Evolutionary conservation across 2,888 invertebrate genomes (phyloP), one percentile per base, ranked within the genome.

Genomic region (Cylindroiulus punctatus): DNA sequence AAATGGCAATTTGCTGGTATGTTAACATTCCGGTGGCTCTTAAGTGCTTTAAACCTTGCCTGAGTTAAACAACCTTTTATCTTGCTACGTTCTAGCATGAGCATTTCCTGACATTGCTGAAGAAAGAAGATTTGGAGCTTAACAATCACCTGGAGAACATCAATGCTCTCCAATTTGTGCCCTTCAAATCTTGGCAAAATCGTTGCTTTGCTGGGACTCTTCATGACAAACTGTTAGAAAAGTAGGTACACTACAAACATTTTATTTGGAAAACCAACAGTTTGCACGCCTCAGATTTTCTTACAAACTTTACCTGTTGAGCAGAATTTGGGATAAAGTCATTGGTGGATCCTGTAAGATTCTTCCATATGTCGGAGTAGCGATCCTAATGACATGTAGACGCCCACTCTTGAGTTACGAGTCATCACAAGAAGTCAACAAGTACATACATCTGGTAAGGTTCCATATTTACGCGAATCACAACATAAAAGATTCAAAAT

Each of bases 291-390:
- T 84, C 81, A 82, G 12, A 30, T 14, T 7, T 2, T 1, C n/a
- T 52, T 52, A n/a, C 12, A 17, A 17, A 26, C 26, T 86, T 87
- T 86, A 87, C 88, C 87, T 87, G 87, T 89, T 87, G 92, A 92
- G 89, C 89, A 96, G 96, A 90, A 94, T 97, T 88, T 97, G 96
- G 96, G 97, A 97, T 90, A 96, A 96, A 91, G 92, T 97, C 47
- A 94, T 95, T 90, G 96, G 95, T 76, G 96, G 97, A 3, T 96
- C 96, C 0, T 94, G 94, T 65, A 95, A 95, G 91, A 95, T 97
- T 89, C 92, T 97, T 83, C 93, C 95, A 0, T 96, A 94, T 90
- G 94, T 95, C 2, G 94, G 95, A 82, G 93, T 96, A 26, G 94
- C 95, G 89, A 92, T 95, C 85, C 92, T 96, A 8, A 94, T 94